Base-by-base conservation (phyloP, 2,888 invertebrate species). In the Rhogogaster chlorosoma region DNA sequence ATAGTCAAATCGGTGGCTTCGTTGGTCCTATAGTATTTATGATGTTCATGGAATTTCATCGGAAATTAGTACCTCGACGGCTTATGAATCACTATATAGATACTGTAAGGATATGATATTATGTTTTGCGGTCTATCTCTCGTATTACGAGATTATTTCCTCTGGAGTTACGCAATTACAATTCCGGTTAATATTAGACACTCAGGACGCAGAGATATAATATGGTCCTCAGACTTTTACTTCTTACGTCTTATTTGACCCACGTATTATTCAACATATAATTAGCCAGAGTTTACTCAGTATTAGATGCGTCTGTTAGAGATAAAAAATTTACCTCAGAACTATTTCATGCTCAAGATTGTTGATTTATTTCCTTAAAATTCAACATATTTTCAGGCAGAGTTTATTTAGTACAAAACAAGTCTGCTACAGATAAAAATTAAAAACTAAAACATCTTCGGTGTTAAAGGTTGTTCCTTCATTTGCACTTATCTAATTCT, bases 401-500 rank as follows among this genome's bases (percentile, higher is more conserved):
- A 36, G 70, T 70, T 70, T 70, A 32, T 29, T 7, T 12, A 36
- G 32, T 32, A 32, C 4, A 18, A 29, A 32, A 26, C 15, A 18
- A 6, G 70, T 70, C 36, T 70, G n/a, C 18, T 36, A 22, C 1
- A 38, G 42, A 73, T 38, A 73, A 73, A 42, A 73, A 73, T 26
- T 42, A 18, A 7, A 22, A 73, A 1, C 42, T 22, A 22, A 73
- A 26, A n/a, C 36, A 15, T 18, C n/a, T 26, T 1, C 6, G 22
- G 26, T 42, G 12, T 42, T 70, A 49, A 3, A 9, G 12, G 2
- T 38, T 75, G 12, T 42, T 45, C 4, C n/a, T 53, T 77, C 9
- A 53, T 29, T n/a, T 22, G 10, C 42, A 36, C 77, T 36, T n/a
- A 32, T 84, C 57, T 84, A 75, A 84, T 42, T 38, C 29, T 38